phyloP scores from a whole-genome alignment of 2,797 vertebrate genomes.

The Euphonia xanthogaster region DNA sequence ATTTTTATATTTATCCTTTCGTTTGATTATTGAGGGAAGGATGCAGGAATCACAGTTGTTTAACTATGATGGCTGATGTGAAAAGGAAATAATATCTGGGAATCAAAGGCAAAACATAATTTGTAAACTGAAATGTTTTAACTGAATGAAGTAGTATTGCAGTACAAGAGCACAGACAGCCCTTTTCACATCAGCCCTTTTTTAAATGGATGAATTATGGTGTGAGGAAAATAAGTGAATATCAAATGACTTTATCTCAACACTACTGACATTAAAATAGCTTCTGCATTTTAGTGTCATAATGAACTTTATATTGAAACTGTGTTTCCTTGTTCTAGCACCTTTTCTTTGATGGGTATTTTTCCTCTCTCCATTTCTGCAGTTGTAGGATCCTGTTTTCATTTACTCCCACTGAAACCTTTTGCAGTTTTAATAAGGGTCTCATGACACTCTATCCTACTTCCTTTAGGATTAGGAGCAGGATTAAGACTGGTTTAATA shows the following conservation, averaged over 20 bases:
- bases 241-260: background rate
- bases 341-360: background rate
- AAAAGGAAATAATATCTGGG: background rate
- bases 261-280: background rate
- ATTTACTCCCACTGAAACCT: background rate
- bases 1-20: background rate
- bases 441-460: background rate
- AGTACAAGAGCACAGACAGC: background rate
- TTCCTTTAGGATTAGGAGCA: conserved; percentile 27
- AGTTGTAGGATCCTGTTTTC: background rate
- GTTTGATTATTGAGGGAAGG: background rate
- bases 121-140: background rate
- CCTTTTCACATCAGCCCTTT: background rate
- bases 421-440: background rate
- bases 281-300: background rate
- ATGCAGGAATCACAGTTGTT: background rate
- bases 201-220: background rate
- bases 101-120: background rate
- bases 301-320: background rate
- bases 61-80: background rate
- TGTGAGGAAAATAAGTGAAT: background rate
- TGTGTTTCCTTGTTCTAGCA: background rate
- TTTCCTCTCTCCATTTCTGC: background rate
- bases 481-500: conserved; percentile 21
- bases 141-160: background rate